These are phyloP conservation scores for Gallinago nigripennis DNA, from an alignment of 2,797 vertebrate species.

Conservation along the genomic window DNA sequence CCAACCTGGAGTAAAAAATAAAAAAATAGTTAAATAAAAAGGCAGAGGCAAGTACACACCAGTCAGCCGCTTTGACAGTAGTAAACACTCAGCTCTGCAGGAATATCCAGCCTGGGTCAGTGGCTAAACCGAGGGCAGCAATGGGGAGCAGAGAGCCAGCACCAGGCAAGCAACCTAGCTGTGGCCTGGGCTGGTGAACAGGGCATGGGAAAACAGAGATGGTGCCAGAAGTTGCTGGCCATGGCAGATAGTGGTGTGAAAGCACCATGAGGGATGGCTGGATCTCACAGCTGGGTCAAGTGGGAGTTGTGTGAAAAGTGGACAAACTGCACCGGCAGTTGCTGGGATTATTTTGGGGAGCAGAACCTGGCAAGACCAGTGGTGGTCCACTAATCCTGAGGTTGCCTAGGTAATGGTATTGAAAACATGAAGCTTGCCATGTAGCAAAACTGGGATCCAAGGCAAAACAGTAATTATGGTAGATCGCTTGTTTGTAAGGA, in stretches of 20 bases:
- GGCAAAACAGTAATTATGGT: neutral
- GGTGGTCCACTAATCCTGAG: neutral
- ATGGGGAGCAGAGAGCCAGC: neutral
- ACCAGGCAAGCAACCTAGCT: accelerated
- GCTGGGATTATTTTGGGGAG: neutral
- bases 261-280: accelerated
- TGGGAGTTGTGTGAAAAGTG: neutral
- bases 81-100: neutral
- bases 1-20: neutral
- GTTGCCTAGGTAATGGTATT: neutral
- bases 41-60: neutral
- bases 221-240: neutral
- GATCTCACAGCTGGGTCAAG: neutral
- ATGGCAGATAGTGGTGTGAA: accelerated
- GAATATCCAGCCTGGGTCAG: neutral
- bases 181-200: neutral
- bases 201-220: accelerated
- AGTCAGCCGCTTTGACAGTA: neutral
- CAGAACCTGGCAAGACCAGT: neutral
- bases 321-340: neutral
- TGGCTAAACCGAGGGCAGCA: neutral
- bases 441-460: neutral
- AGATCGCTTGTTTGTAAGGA: neutral
- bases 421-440: neutral
- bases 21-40: no score